Percentiles rank a stretch among this genome's conserved stretches.
These are phyloP conservation scores for Sarcophaga subvicina DNA, from an alignment of 2,888 invertebrate genomes.

Conservation along the genomic window DNA sequence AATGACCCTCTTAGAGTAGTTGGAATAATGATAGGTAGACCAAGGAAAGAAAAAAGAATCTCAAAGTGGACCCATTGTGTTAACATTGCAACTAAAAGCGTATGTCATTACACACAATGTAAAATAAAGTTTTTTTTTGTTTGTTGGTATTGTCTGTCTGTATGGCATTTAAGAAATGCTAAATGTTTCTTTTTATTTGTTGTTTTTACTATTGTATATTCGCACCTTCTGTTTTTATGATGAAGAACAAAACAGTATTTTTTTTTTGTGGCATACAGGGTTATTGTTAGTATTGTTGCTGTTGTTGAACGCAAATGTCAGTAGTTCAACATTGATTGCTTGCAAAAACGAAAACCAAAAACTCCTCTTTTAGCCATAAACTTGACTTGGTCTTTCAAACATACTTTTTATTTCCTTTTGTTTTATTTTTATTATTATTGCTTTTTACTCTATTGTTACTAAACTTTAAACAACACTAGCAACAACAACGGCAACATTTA, in stretches of 20 bases:
- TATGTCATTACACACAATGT: no score
- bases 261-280: slow-evolving; percentile 17
- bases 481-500: background rate
- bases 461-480: slow-evolving; percentile 14
- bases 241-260: slow-evolving; percentile 43
- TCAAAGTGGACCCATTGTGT: slow-evolving; percentile 14
- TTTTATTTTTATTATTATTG: slow-evolving; percentile 17
- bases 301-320: slow-evolving; percentile 67
- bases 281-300: slow-evolving; percentile 19
- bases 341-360: slow-evolving; percentile 17
- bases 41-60: slow-evolving; percentile 18
- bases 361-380: slow-evolving; percentile 14
- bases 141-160: slow-evolving; percentile 26
- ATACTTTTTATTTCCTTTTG: slow-evolving; percentile 38
- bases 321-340: slow-evolving; percentile 68
- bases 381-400: slow-evolving; percentile 25
- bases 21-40: no score
- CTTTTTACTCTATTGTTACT: slow-evolving; percentile 11
- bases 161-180: slow-evolving; percentile 37
- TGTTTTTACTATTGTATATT: slow-evolving; percentile 49
- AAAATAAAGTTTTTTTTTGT: no score
- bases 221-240: slow-evolving; percentile 59
- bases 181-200: slow-evolving; percentile 3
- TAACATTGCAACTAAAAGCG: slow-evolving; percentile 20
- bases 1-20: slow-evolving; percentile 26